A percentile compares a stretch with the other conserved stretches of the same genome.
Conservation (phyloP, 2,888 invertebrate species). For the Psococerastis gibbosa region DNA sequence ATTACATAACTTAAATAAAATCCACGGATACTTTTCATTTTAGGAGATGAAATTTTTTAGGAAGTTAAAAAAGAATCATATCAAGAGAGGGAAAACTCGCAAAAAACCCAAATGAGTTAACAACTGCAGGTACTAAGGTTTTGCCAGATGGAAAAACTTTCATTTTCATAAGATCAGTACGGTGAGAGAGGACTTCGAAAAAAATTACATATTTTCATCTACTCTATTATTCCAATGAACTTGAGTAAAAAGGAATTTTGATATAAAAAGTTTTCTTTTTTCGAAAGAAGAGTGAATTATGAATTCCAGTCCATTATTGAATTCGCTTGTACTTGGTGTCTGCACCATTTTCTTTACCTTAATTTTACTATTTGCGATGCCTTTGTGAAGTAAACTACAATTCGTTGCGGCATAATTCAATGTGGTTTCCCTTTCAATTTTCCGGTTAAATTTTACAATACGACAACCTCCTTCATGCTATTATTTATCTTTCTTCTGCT, state of each 20-base stretch:
- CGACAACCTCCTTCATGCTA: too few relatives aligned
- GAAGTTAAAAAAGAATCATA: constrained; percentile 7
- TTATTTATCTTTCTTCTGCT: too few relatives aligned
- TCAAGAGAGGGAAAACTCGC: constrained; percentile 6
- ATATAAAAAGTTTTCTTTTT: constrained; percentile 9
- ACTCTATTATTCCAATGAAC: constrained; percentile 9
- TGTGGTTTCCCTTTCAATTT: too few relatives aligned
- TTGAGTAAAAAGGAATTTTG: constrained; percentile 9
- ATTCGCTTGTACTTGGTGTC: constrained; percentile 2
- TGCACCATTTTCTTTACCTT: constrained; percentile 4
- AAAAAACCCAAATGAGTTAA: constrained; percentile 9
- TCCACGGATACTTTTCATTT: not conserved
- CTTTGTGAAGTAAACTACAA: too few relatives aligned
- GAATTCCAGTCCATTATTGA: constrained; percentile 8
- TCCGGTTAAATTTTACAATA: too few relatives aligned
- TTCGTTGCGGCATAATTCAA: too few relatives aligned
- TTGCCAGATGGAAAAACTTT: too few relatives aligned
- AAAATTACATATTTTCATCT: not conserved
- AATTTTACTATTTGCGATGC: too few relatives aligned
- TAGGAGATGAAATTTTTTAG: not conserved
- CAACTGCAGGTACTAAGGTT: constrained; percentile 4
- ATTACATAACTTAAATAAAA: not conserved
- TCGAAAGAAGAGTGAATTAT: constrained; percentile 6
- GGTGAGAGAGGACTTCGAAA: not conserved
- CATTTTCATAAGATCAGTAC: too few relatives aligned